A percentile compares a stretch with the other conserved stretches of the same genome.
Conservation (phyloP, 1,140 invertebrate genomes). For the Pseudoatta argentina region DNA sequence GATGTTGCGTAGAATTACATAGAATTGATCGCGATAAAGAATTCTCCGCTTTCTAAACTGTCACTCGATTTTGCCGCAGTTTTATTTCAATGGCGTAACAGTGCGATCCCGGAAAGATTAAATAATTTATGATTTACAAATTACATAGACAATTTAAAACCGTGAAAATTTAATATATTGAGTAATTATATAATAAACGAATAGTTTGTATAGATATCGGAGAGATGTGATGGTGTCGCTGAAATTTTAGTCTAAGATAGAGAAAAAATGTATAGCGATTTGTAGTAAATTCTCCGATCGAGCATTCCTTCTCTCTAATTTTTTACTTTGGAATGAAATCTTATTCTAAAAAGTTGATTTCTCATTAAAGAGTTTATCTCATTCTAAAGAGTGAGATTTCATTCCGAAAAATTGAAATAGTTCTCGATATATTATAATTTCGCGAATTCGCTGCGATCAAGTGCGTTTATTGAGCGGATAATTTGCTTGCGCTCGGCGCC, state of each 20-base stretch:
- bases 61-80: background rate
- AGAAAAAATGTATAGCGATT: background rate
- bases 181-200: background rate
- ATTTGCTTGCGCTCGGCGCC: background rate
- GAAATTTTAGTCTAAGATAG: background rate
- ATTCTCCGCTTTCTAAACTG: background rate
- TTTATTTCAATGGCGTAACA: background rate
- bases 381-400: no score
- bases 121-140: background rate
- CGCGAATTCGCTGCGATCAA: conserved; percentile 42
- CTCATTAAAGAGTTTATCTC: no score
- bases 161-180: background rate
- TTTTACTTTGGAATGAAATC: no score
- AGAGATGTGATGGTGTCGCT: background rate
- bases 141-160: background rate
- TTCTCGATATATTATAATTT: no score
- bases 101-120: background rate
- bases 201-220: background rate
- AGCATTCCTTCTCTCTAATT: conserved; percentile 25
- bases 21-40: conserved; percentile 12
- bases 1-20: background rate
- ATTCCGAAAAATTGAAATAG: no score
- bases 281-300: background rate
- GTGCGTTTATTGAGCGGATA: background rate
- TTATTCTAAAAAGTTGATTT: no score